Conservation (phyloP, 2,797 vertebrate genomes). For the Liparis tanakae region DNA sequence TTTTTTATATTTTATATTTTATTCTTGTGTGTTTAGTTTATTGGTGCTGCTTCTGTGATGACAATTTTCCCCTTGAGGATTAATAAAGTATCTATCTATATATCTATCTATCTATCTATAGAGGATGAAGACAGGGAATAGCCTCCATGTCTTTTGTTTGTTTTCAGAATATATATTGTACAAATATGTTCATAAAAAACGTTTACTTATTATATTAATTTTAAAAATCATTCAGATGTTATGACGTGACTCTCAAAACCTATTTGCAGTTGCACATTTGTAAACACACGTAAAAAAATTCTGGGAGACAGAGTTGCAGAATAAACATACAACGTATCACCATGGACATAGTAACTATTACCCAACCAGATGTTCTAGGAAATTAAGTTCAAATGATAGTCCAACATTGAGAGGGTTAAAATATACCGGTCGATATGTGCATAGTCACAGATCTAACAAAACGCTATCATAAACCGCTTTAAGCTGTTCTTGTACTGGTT, state of each 20-base stretch:
- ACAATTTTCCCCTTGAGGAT: too few species aligned
- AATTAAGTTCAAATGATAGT: background rate
- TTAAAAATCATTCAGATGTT: background rate
- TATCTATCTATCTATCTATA: too few species aligned
- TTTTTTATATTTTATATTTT: too few species aligned
- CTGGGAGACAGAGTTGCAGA: background rate
- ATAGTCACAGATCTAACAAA: background rate
- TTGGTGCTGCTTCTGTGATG: too few species aligned
- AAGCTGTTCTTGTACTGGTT: conserved; percentile 9
- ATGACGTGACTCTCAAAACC: background rate
- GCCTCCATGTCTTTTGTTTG: background rate
- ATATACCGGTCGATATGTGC: background rate
- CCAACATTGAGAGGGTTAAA: background rate
- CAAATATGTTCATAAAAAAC: background rate
- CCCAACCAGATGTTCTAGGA: background rate
- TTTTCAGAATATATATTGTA: background rate
- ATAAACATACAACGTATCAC: background rate
- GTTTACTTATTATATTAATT: background rate
- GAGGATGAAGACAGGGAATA: background rate
- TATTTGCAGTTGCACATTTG: background rate
- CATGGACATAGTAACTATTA: background rate
- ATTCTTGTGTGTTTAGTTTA: too few species aligned
- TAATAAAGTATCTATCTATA: too few species aligned
- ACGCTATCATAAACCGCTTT: background rate
- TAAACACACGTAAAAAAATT: background rate